phyloP scores from a whole-genome alignment of 53 echinoderm and acorn worm species.

The Actinopyga echinites region DNA sequence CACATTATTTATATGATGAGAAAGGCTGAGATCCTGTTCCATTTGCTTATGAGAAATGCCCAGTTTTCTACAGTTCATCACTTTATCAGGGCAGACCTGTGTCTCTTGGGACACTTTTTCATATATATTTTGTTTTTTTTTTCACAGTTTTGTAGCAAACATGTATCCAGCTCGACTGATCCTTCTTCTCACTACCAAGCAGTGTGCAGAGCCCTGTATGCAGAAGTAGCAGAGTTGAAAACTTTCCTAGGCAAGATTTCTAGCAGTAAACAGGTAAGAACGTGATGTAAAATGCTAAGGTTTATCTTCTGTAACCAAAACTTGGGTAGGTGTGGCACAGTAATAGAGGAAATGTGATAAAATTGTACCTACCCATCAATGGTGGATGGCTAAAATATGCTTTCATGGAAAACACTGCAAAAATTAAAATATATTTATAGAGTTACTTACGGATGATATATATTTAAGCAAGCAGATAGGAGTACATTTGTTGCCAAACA shows the following conservation, averaged over 20 bases:
- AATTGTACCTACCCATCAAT: too few relatives aligned
- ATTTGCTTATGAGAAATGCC: neutral
- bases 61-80: too few relatives aligned
- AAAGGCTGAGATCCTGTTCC: neutral
- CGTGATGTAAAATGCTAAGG: neutral
- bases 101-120: neutral
- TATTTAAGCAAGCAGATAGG: too few relatives aligned
- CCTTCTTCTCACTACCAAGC: constrained; percentile 91
- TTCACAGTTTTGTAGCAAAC: constrained; percentile 69
- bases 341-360: too few relatives aligned
- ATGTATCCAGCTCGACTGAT: constrained; percentile 70
- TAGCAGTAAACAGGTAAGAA: constrained; percentile 77
- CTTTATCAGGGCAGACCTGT: too few relatives aligned
- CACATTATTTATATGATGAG: neutral
- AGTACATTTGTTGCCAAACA: too few relatives aligned
- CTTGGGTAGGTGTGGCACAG: neutral
- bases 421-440: too few relatives aligned
- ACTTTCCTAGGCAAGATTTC: constrained; percentile 83
- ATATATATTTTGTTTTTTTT: neutral
- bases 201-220: constrained; percentile 83
- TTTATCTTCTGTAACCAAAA: neutral
- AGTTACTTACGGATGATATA: too few relatives aligned
- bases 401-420: too few relatives aligned
- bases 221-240: constrained; percentile 85
- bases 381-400: too few relatives aligned